Conservation (phyloP, 1,140 invertebrate genomes). For the Portunus trituberculatus region DNA sequence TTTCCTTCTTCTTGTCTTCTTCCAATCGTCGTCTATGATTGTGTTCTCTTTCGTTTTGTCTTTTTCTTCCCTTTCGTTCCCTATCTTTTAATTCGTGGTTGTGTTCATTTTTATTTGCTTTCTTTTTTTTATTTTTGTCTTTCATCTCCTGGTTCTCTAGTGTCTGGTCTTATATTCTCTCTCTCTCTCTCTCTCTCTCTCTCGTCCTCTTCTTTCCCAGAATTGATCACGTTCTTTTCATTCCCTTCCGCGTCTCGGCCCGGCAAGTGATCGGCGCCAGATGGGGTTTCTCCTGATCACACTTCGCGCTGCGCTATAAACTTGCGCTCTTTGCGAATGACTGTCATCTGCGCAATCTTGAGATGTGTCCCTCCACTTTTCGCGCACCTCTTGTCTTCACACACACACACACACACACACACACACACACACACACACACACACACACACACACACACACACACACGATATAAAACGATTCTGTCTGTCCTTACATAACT, state of each 20-base stretch:
- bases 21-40: not conserved
- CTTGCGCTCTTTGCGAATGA: not conserved
- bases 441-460: too few species aligned
- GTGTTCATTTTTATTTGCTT: not conserved
- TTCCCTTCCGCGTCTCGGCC: not conserved
- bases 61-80: not conserved
- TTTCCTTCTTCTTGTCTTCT: not conserved
- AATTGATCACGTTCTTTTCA: not conserved
- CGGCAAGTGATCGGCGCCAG: too few species aligned
- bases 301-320: not conserved
- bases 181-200: slow-evolving; percentile 14
- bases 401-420: too few species aligned
- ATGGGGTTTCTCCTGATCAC: not conserved
- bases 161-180: not conserved
- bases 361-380: too few species aligned
- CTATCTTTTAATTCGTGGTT: not conserved
- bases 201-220: too few species aligned
- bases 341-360: not conserved
- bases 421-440: too few species aligned
- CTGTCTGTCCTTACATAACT: too few species aligned
- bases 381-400: too few species aligned
- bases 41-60: not conserved
- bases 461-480: too few species aligned
- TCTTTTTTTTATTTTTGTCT: not conserved
- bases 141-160: not conserved